These are phyloP conservation scores for Zenarchopterus dispar DNA, from an alignment of 2,797 vertebrate genomes.

Conservation along the genomic window DNA sequence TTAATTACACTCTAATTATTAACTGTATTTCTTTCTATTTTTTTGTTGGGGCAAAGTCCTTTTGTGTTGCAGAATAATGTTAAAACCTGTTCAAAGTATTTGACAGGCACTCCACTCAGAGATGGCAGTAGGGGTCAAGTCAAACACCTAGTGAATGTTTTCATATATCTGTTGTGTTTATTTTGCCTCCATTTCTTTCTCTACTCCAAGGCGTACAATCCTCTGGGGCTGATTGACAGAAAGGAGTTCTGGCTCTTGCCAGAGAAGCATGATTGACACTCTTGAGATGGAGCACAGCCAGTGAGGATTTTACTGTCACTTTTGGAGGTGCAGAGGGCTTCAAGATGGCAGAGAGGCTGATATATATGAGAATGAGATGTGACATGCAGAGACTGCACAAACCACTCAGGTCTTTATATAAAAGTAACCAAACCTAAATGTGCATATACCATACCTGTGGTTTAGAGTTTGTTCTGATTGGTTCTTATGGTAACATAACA, in stretches of 20 bases:
- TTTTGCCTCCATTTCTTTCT: constrained; percentile 52
- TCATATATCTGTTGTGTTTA: constrained; percentile 68
- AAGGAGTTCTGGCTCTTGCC: constrained; percentile 66
- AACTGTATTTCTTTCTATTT: constrained; percentile 2
- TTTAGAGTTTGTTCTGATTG: constrained; percentile 24
- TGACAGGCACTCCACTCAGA: constrained; percentile 58
- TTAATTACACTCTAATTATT: too few relatives aligned
- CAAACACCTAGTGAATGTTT: constrained; percentile 63
- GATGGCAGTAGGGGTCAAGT: constrained; percentile 61
- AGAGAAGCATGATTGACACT: constrained; percentile 67
- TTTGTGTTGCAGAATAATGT: constrained; percentile 18
- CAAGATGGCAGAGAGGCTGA: constrained; percentile 46
- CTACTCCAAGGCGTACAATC: constrained; percentile 46
- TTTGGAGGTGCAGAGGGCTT: constrained; percentile 50
- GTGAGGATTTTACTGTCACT: constrained; percentile 65
- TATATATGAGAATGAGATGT: constrained; percentile 38
- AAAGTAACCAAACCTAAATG: constrained; percentile 9
- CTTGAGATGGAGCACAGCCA: constrained; percentile 64
- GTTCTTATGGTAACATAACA: constrained; percentile 35
- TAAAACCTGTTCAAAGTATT: constrained; percentile 42
- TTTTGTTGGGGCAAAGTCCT: neutral
- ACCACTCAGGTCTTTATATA: constrained; percentile 22
- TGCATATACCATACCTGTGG: constrained; percentile 17
- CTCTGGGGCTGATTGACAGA: constrained; percentile 65
- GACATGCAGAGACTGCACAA: constrained; percentile 20